These are phyloP conservation scores for Clarias platycephalus DNA, from an alignment of 2,797 vertebrate species.

Conservation along the genomic window DNA sequence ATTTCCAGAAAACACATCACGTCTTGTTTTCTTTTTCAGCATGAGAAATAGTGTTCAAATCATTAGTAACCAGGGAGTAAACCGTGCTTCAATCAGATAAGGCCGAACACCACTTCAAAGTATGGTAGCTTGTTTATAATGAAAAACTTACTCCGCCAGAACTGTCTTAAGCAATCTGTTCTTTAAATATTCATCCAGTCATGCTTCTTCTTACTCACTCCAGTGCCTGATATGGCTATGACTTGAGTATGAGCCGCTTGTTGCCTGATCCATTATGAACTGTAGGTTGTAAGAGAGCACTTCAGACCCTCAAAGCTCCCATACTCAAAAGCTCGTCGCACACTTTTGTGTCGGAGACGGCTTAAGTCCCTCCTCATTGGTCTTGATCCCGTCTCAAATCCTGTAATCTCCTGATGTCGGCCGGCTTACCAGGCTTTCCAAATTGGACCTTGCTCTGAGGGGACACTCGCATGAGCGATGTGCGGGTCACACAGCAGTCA, in stretches of 20 bases:
- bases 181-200: neutral
- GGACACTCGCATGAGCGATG: slow-evolving; percentile 47
- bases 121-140: neutral
- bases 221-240: slow-evolving; percentile 11
- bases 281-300: slow-evolving; percentile 37
- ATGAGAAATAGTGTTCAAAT: slow-evolving; percentile 23
- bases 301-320: slow-evolving; percentile 51
- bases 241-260: slow-evolving; percentile 12
- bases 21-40: slow-evolving; percentile 35
- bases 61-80: slow-evolving; percentile 19
- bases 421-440: slow-evolving; percentile 53
- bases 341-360: slow-evolving; percentile 52
- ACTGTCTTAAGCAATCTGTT: neutral
- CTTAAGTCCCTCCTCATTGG: slow-evolving; percentile 58
- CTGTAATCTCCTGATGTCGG: slow-evolving; percentile 61
- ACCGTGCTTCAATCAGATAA: neutral
- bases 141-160: neutral
- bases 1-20: slow-evolving; percentile 32
- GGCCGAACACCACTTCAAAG: neutral
- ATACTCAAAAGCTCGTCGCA: slow-evolving; percentile 45
- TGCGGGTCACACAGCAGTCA: slow-evolving; percentile 27
- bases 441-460: slow-evolving; percentile 49
- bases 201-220: slow-evolving; percentile 12
- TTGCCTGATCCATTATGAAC: slow-evolving; percentile 19
- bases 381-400: slow-evolving; percentile 58